Percentiles rank a stretch among this genome's conserved stretches.
These are phyloP conservation scores for Urosaurus nigricauda DNA, from an alignment of 2,797 vertebrate genomes.

Conservation along the genomic window DNA sequence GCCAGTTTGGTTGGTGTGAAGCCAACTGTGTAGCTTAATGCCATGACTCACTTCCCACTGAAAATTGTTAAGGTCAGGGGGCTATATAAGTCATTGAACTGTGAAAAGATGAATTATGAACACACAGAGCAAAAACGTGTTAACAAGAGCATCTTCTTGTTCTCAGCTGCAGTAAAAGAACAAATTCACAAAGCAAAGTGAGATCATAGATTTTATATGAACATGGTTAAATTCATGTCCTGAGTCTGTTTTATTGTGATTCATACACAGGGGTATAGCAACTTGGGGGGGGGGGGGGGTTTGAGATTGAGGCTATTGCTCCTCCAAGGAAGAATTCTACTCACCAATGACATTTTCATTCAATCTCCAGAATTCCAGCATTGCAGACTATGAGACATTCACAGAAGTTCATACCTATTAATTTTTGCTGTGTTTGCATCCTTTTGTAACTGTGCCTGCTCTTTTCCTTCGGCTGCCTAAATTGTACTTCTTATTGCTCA, in stretches of 20 bases:
- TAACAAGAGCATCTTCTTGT: background rate
- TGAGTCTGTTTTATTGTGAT: background rate
- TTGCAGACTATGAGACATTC: no score
- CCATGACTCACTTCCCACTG: constrained; percentile 10
- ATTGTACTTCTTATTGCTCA: no score
- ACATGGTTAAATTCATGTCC: background rate
- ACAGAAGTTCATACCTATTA: no score
- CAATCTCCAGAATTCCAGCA: no score
- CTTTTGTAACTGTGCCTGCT: no score
- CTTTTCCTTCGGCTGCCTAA: no score
- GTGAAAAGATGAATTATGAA: background rate
- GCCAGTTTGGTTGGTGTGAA: background rate
- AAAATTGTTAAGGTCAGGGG: background rate
- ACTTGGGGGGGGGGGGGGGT: no score
- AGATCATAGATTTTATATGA: background rate
- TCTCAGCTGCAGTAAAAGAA: background rate
- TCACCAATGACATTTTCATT: no score
- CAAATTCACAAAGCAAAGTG: background rate
- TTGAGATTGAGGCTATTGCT: no score
- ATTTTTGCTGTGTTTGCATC: no score
- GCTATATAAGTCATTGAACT: constrained; percentile 3
- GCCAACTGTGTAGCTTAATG: background rate
- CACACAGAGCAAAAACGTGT: background rate
- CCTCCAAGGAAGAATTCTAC: no score
- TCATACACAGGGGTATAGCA: no score